Evolutionary conservation across 2,888 invertebrate genomes (phyloP).

Genomic region (Hymenopus coronatus): DNA sequence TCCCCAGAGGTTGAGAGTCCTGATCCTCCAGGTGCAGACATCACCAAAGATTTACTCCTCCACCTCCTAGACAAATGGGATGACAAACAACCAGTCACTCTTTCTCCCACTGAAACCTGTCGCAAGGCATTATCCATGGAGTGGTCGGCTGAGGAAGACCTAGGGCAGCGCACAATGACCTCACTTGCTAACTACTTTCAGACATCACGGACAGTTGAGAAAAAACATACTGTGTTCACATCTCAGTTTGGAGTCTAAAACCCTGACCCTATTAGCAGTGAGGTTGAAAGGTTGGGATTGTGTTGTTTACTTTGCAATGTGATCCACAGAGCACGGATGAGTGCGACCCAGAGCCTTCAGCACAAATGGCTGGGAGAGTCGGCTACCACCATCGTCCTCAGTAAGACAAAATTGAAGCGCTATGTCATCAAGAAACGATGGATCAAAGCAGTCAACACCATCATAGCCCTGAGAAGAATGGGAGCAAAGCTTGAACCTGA

Average conservation of each 20-base stretch:
- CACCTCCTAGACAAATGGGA: slow-evolving; percentile 77
- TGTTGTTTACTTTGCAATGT: slow-evolving; percentile 19
- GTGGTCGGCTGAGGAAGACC: slow-evolving; percentile 68
- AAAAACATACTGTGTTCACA: slow-evolving; percentile 52
- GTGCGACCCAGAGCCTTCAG: slow-evolving; percentile 66
- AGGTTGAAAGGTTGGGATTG: not conserved
- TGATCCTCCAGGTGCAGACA: slow-evolving; percentile 31
- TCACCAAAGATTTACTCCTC: slow-evolving; percentile 71
- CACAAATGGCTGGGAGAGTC: slow-evolving; percentile 77
- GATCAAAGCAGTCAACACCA: slow-evolving; percentile 86
- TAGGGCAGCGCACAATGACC: slow-evolving; percentile 75
- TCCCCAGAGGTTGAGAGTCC: slow-evolving; percentile 31
- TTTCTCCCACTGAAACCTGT: slow-evolving; percentile 49
- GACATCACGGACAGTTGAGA: slow-evolving; percentile 47
- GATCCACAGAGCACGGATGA: slow-evolving; percentile 65
- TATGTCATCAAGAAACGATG: slow-evolving; percentile 88
- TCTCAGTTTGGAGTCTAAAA: slow-evolving; percentile 20
- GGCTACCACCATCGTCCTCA: slow-evolving; percentile 53
- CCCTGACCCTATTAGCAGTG: not conserved
- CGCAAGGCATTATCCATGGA: slow-evolving; percentile 71
- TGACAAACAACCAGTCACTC: slow-evolving; percentile 46
- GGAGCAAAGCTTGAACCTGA: slow-evolving; percentile 67
- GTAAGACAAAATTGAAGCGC: slow-evolving; percentile 76
- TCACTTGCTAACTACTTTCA: slow-evolving; percentile 79
- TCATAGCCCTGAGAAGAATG: slow-evolving; percentile 82